Conservation (phyloP, 2,113 vertebrate genomes). For the Toxotes chatareus region DNA sequence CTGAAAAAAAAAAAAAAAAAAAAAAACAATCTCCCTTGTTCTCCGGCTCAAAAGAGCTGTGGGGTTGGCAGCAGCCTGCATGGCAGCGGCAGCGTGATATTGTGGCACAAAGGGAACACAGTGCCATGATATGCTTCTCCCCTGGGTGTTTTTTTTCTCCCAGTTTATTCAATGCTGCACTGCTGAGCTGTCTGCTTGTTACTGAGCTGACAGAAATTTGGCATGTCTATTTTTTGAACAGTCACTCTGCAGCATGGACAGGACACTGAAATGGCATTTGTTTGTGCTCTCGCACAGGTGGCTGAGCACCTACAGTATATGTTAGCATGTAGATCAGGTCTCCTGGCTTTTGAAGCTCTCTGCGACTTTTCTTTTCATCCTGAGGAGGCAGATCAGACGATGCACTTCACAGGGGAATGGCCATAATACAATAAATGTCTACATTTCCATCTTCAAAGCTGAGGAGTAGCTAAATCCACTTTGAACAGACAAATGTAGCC, state of each 20-base stretch:
- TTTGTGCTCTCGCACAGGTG: conserved; percentile 27
- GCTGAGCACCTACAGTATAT: conserved; percentile 3
- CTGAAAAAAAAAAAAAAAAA: conserved; percentile 2
- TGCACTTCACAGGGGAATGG: conserved; percentile 22
- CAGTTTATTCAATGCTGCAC: conserved; percentile 18
- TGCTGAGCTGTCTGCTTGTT: conserved; percentile 16
- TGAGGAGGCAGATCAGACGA: conserved; percentile 13
- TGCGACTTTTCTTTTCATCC: conserved; percentile 17
- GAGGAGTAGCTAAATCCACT: not conserved
- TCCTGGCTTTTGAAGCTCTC: conserved; percentile 37
- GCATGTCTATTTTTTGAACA: conserved; percentile 7
- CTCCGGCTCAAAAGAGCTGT: conserved; percentile 32
- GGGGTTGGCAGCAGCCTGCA: conserved; percentile 38
- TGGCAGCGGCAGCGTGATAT: conserved; percentile 45
- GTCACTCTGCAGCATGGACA: conserved; percentile 20
- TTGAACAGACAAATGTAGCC: conserved; percentile 31
- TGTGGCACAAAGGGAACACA: conserved; percentile 39
- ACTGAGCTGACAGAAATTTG: conserved; percentile 42
- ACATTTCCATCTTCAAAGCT: conserved; percentile 55
- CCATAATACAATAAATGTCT: conserved; percentile 29
- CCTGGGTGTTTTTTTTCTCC: conserved; percentile 17
- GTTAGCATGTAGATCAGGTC: conserved; percentile 15
- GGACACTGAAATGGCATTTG: conserved; percentile 9
- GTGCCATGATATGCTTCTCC: conserved; percentile 46
- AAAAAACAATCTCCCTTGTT: conserved; percentile 24